Evolutionary conservation across 2,888 invertebrate species (phyloP).

Genomic region (Leptinotarsa peninsularis): DNA sequence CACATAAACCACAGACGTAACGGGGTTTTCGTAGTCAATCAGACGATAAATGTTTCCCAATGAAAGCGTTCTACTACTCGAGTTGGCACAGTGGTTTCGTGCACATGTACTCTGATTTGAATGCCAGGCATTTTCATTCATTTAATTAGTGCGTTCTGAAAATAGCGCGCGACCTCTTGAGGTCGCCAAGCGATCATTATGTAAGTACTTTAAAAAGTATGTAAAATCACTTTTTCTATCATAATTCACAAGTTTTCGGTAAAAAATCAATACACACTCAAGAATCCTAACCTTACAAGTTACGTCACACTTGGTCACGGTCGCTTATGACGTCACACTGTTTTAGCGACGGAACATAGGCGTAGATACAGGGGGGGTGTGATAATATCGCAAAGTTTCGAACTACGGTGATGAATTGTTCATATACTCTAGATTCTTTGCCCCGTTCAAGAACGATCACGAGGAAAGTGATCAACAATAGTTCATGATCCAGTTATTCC

Average conservation of each 20-base stretch:
- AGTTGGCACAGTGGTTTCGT: not conserved
- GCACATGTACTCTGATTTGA: slow-evolving; percentile 16
- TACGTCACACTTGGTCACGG: slow-evolving; percentile 1
- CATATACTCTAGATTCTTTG: no score
- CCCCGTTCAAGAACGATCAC: no score
- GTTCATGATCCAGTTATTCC: no score
- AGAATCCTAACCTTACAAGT: slow-evolving; percentile 14
- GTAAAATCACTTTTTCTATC: not conserved
- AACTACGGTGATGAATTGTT: not conserved
- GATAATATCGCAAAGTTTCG: not conserved
- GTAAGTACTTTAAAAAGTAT: slow-evolving; percentile 8
- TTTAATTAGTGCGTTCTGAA: not conserved
- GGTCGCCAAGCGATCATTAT: not conserved
- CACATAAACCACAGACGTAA: slow-evolving; percentile 6
- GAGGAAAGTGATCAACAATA: no score
- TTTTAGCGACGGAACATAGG: not conserved
- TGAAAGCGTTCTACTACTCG: not conserved
- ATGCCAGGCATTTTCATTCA: slow-evolving; percentile 7
- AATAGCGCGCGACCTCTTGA: slow-evolving; percentile 4
- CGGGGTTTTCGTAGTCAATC: slow-evolving; percentile 7
- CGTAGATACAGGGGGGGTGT: not conserved
- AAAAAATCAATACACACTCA: not conserved
- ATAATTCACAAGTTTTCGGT: not conserved
- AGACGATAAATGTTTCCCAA: not conserved
- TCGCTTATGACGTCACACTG: not conserved